Base-by-base conservation (phyloP, 2,113 vertebrate species). In the Leptodactylus fuscus region DNA sequence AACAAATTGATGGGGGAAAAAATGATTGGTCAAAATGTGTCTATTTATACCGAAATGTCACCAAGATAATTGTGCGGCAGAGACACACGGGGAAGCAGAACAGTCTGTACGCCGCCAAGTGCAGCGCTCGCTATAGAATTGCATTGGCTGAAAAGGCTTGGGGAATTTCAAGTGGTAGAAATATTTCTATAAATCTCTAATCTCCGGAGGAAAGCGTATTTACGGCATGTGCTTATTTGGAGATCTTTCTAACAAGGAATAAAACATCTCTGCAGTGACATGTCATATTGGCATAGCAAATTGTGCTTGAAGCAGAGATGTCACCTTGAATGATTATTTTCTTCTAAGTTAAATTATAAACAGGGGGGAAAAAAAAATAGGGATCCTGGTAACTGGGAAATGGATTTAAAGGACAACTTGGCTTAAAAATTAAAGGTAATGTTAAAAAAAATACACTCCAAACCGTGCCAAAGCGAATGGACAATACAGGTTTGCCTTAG, bases 21-120 rank as follows among this genome's bases (percentile, higher is more conserved):
- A 60, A 76, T 83, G 82, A 75, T 83, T 75, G 71, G 82, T 62
- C 71, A 62, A 24, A 83, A 75, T 75, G 24, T 22, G 70, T 48
- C 41, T 83, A 83, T 83, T 83, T 75, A 73, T 83, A 83, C 71
- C 16, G 34, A 83, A 83, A 83, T 83, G 82, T 83, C 82, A 83
- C 51, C 3, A 34, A 75, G 70, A 83, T 83, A 75, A 83, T 83
- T 83, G 82, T 62, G 49, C 70, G n/a, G 71, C 32, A 58, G 51
- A 75, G 82, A 83, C 70, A 83, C 34, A 75, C 34, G 70, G 49
- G 71, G 48, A 60, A 34, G 60, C n/a, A 22, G 60, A 75, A 83
- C 51, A 83, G 34, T 75, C 34, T 58, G n/a, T 36, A 34, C 82
- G 29, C 71, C 44, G 41, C 6, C 22, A 60, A 75, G 16, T 75